These are phyloP conservation scores for Drosophila varians DNA, from an alignment of 1,140 invertebrate species.

Conservation along the genomic window DNA sequence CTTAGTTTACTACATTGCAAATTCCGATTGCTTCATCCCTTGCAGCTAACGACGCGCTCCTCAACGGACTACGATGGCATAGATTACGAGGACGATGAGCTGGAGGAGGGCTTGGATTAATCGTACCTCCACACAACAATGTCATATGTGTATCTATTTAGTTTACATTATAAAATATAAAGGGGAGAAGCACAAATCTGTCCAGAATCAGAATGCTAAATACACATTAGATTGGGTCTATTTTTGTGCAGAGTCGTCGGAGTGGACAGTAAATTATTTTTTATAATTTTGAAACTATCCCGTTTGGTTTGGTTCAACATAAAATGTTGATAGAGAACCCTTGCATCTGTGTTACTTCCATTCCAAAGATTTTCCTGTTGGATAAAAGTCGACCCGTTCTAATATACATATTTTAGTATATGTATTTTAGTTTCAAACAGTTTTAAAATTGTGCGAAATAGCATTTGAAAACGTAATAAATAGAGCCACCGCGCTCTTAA, in stretches of 20 bases:
- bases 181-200: conserved; percentile 36
- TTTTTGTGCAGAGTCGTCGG: neutral
- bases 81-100: conserved; percentile 71
- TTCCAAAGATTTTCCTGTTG: neutral
- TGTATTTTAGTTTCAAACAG: conserved; percentile 26
- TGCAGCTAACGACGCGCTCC: conserved; percentile 62
- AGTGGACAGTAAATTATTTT: no score
- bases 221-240: conserved; percentile 1
- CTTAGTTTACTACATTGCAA: conserved; percentile 28
- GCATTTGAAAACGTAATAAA: conserved; percentile 58
- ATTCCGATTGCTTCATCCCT: conserved; percentile 28
- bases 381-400: conserved; percentile 3
- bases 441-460: conserved; percentile 53
- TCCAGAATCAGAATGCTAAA: conserved; percentile 11
- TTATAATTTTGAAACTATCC: neutral
- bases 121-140: conserved; percentile 21
- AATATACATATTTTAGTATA: conserved; percentile 17
- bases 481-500: neutral
- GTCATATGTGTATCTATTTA: conserved; percentile 37
- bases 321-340: neutral
- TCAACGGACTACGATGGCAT: conserved; percentile 70
- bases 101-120: conserved; percentile 73
- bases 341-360: neutral
- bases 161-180: conserved; percentile 42
- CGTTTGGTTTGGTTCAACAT: neutral